Evolutionary conservation across 2,888 invertebrate genomes (phyloP), one percentile per base, ranked within the genome.

Genomic region (Sesia bembeciformis): DNA sequence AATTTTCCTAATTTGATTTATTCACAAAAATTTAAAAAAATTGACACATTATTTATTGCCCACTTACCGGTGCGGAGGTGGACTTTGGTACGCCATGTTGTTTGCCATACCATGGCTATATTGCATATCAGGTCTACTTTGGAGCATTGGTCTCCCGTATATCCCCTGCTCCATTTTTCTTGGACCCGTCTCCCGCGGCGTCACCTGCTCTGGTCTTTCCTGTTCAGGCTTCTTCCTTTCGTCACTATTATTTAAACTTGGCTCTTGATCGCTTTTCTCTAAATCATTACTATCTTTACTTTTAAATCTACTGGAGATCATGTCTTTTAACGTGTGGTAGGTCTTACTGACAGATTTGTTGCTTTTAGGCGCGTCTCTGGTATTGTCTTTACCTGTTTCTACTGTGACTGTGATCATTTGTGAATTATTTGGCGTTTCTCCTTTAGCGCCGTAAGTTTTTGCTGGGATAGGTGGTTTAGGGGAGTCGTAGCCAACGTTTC

Each of bases 321-420:
- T 94, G 68, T 95, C 95, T 87, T 95, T 95, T 59, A 95, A 91
- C 4, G 95, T 94, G 74, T 95, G 94, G 71, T 95, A 95, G 0
- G 95, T 95, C 80, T 94, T 94, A 51, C 93, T 93, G 57, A 94
- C 92, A n/a, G 94, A 92, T 74, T 94, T 93, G 52, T 90, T 84
- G 55, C 85, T 90, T 74, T 91, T 91, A 0, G 86, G 90, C 0
- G 90, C 86, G 63, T 92, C 91, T 68, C 88, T 87, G 8, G 88
- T 90, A 46, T 78, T 89, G 54, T 92, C 91, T 70, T 91, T 92
- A 3, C 86, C 90, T 39, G 90, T 89, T 79, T 93, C 92, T 4
- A 92, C 92, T 7, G 91, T 90, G 4, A 92, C 91, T 53, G 91
- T 86, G 49, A 91, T 90, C 42, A 86, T 77, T 64, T 91, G 90